Conservation (phyloP, 2,113 vertebrate species). For the human (Homo sapiens) region DNA sequence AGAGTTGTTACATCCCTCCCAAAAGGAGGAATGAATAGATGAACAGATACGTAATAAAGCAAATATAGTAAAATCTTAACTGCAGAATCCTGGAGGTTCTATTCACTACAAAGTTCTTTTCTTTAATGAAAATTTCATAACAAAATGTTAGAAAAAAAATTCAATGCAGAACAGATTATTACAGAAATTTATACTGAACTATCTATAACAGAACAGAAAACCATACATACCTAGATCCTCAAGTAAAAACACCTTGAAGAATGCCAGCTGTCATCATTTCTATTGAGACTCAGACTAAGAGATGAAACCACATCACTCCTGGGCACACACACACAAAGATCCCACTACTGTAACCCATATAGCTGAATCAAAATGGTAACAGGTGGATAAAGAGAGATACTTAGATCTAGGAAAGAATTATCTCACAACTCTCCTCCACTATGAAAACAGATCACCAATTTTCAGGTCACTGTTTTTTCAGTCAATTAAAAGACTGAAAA, state of each 20-base stretch:
- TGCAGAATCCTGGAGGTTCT: background rate
- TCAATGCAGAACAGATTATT: background rate
- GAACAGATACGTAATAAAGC: background rate
- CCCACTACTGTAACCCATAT: background rate
- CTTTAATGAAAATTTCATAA: background rate
- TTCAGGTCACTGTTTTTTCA: background rate
- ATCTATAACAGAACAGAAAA: slow-evolving; percentile 40
- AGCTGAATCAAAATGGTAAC: background rate
- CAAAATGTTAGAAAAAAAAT: background rate
- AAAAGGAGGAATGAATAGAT: background rate
- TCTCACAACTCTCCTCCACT: background rate
- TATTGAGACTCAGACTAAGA: slow-evolving; percentile 41
- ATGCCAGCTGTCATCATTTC: slow-evolving; percentile 2
- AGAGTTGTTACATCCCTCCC: background rate
- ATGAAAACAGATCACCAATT: background rate
- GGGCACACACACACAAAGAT: background rate
- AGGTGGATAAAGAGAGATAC: background rate
- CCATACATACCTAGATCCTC: background rate
- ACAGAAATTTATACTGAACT: background rate
- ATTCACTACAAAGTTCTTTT: background rate
- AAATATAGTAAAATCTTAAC: background rate
- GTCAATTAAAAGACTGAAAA: background rate
- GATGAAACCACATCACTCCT: accelerated
- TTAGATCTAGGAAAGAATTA: background rate
- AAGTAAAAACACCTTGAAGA: slow-evolving; percentile 28